phyloP scores from a whole-genome alignment of 2,113 vertebrate genomes.

The Sturnus vulgaris region DNA sequence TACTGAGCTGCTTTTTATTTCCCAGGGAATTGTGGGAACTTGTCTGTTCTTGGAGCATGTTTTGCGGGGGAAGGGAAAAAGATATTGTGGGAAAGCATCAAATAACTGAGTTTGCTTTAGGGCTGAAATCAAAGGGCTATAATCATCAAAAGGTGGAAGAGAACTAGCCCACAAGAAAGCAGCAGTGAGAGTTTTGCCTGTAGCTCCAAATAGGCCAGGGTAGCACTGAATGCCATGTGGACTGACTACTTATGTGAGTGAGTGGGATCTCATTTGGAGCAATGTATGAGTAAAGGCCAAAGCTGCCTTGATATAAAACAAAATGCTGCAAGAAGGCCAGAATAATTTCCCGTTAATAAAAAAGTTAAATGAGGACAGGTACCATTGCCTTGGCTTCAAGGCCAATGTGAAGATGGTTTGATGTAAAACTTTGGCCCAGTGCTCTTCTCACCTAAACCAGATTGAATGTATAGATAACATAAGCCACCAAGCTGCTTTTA shows the following conservation, averaged over 20 bases:
- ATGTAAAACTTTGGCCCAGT: background rate
- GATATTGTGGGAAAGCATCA: conserved; percentile 17
- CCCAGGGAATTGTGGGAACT: background rate
- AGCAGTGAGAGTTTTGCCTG: background rate
- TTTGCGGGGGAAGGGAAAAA: background rate
- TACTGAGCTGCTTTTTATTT: background rate
- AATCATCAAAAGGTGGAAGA: conserved; percentile 27
- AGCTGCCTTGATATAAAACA: background rate
- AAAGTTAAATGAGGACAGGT: background rate
- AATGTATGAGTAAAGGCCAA: background rate
- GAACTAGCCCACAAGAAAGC: background rate
- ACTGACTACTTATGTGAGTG: background rate
- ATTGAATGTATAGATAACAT: background rate
- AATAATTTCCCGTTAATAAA: background rate
- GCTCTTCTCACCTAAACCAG: background rate
- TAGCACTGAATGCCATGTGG: fast-evolving
- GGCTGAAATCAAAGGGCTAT: conserved; percentile 15
- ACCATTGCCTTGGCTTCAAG: background rate
- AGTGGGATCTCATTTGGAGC: background rate
- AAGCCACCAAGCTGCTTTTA: background rate
- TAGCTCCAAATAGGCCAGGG: background rate
- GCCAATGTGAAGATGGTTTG: background rate
- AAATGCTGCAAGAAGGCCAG: background rate
- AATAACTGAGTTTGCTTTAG: conserved; percentile 24
- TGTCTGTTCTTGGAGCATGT: background rate